Evolutionary conservation across 2,113 vertebrate species (phyloP).

Genomic region (Setophaga petechia): DNA sequence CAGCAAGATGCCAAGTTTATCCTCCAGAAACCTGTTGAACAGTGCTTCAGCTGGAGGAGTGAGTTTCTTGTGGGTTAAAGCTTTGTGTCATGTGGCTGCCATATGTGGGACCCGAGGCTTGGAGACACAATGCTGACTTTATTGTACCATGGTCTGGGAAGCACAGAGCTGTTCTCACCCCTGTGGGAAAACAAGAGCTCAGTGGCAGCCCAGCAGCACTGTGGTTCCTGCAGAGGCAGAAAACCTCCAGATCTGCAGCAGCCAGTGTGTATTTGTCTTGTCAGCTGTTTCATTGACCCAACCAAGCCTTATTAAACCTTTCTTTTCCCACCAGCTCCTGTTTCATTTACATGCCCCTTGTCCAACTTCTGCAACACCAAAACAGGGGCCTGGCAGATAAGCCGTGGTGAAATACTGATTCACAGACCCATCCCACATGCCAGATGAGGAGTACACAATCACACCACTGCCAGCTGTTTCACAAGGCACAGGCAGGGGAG

Average conservation of each 20-base stretch:
- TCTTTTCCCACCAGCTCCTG: neutral
- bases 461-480: neutral
- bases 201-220: accelerated
- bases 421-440: neutral
- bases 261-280: neutral
- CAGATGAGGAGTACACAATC: neutral
- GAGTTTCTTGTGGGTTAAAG: neutral
- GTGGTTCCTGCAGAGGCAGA: accelerated
- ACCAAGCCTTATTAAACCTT: neutral
- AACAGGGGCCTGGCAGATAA: neutral
- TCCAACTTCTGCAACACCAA: neutral
- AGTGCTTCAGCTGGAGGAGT: neutral
- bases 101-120: neutral
- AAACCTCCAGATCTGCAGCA: neutral
- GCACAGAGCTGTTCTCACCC: neutral
- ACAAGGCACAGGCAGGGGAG: neutral
- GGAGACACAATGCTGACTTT: neutral
- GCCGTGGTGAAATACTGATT: neutral
- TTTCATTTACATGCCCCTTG: neutral
- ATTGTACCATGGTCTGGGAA: neutral
- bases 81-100: neutral
- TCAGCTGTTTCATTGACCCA: neutral
- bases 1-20: neutral
- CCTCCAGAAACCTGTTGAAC: neutral
- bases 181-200: accelerated